These are phyloP conservation scores for Hucho hucho DNA, from an alignment of 2,113 vertebrate species.

Conservation along the genomic window DNA sequence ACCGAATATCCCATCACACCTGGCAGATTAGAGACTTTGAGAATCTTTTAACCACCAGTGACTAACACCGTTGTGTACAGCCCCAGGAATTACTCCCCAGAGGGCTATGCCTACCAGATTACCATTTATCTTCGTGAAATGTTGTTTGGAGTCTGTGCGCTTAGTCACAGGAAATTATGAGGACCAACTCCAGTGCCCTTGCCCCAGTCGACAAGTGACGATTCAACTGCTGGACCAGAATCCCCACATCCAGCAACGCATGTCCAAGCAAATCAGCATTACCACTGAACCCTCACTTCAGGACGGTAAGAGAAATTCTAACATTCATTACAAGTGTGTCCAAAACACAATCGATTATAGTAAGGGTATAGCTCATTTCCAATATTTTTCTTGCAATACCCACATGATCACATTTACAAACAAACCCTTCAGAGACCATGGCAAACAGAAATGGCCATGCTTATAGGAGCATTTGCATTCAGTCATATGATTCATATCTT, in stretches of 20 bases:
- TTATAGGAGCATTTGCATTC: no score
- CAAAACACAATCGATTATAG: no score
- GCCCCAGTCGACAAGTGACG: slow-evolving; percentile 77
- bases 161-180: slow-evolving; percentile 78
- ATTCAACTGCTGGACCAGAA: slow-evolving; percentile 77
- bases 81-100: slow-evolving; percentile 76
- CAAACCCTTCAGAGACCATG: no score
- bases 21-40: slow-evolving; percentile 79
- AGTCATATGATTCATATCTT: no score
- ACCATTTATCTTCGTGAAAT: not conserved
- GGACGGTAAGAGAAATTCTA: not conserved
- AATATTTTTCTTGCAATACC: no score
- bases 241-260: slow-evolving; percentile 73
- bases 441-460: no score
- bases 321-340: no score
- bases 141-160: slow-evolving; percentile 63
- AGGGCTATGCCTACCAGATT: slow-evolving; percentile 80
- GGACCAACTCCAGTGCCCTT: slow-evolving; percentile 76
- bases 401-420: no score
- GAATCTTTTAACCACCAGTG: slow-evolving; percentile 45
- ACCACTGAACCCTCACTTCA: slow-evolving; percentile 11
- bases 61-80: slow-evolving; percentile 50
- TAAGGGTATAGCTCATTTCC: no score
- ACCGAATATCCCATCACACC: slow-evolving; percentile 74
- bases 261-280: slow-evolving; percentile 76